Base-by-base conservation (phyloP, 2,888 invertebrate genomes). In the Cephus nigrinus region DNA sequence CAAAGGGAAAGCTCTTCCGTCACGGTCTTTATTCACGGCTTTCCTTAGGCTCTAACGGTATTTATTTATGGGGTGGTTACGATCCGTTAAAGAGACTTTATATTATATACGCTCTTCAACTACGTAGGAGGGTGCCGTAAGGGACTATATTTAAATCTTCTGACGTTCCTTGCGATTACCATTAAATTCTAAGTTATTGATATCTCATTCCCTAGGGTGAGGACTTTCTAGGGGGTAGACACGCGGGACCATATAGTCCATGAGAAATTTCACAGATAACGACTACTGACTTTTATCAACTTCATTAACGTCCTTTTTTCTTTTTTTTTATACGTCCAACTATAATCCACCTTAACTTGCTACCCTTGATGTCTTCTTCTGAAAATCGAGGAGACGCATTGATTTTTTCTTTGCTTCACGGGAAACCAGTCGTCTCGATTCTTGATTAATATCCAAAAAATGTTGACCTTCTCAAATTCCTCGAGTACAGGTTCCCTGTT, bases 101-200 rank as follows among this genome's bases (percentile, higher is more conserved):
- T 75, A 75, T 78, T 75, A 69, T 33, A 33, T 75, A 78, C 36
- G 74, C 74, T 33, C 74, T 33, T 35, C 74, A 74, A 23, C 30
- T 30, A n/a, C 74, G 34, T 74, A 33, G 34, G 33, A 33, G 74
- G 36, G 74, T 74, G 34, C 30, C 74, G 74, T 30, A 33, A 71
- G 71, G 32, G 31, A 71, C 71, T 71, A 71, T 32, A 71, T 71
- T 71, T 32, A 32, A 71, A 71, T 71, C 71, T 69, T 76, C 55
- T 78, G 72, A 79, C 76, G 69, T 69, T 73, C 75, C 69, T 68
- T 69, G 30, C 74, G 68, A 74, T 78, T 69, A 80, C 79, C 75
- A 78, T 82, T 84, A 86, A 84, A 83, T 80, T 84, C 79, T 82
- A 80, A 85, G 79, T 86, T 86, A 86, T 85, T 81, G 81, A 75